A percentile compares a stretch with the other conserved stretches of the same genome.
Evolutionary conservation across 2,797 vertebrate genomes (phyloP).

Genomic region (Poeciliopsis paucimaculata): DNA sequence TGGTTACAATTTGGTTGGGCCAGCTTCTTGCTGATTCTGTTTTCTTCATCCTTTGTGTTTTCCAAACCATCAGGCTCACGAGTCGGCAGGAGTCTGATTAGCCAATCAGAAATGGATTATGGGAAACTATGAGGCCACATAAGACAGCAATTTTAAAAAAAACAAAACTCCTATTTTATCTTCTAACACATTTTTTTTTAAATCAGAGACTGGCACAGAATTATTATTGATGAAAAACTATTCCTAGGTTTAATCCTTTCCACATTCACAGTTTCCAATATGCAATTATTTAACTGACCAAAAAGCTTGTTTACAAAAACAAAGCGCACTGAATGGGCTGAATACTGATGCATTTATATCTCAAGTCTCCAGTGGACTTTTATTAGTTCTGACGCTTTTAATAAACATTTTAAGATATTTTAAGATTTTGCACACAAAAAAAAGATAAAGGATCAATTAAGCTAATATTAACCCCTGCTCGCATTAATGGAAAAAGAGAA

Average conservation of each 20-base stretch:
- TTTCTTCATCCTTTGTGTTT: not conserved
- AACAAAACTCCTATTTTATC: not conserved
- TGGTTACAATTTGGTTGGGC: not conserved
- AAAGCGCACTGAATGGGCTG: not conserved
- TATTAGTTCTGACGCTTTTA: not conserved
- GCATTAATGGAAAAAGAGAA: not conserved
- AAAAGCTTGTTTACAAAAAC: not conserved
- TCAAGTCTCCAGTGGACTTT: not conserved
- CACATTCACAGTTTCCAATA: not conserved
- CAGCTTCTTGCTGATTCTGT: not conserved
- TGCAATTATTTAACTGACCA: not conserved
- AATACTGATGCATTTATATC: not conserved
- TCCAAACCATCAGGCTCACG: not conserved
- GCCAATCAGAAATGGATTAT: not conserved
- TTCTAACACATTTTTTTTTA: not conserved
- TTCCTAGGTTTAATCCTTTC: not conserved
- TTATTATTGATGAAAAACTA: not conserved
- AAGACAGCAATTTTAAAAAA: not conserved
- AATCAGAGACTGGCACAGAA: not conserved
- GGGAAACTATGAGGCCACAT: not conserved
- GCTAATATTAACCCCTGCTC: not conserved
- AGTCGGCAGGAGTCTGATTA: not conserved
- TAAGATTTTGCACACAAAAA: not conserved
- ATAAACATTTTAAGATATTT: not conserved
- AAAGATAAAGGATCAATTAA: not conserved